These are phyloP conservation scores for Dryococelus australis DNA, from an alignment of 2,888 invertebrate genomes.

Conservation along the genomic window DNA sequence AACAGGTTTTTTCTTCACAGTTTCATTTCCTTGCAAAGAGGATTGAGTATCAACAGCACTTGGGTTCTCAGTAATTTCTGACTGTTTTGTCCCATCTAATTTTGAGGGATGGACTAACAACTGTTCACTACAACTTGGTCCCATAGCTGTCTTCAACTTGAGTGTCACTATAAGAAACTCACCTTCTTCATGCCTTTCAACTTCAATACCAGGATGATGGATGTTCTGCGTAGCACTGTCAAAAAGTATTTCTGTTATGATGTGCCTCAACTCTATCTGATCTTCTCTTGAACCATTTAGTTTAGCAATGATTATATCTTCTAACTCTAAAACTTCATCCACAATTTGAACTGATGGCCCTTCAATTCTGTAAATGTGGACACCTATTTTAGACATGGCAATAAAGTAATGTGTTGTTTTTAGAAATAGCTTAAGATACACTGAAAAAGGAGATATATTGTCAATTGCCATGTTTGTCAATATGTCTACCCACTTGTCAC, in stretches of 20 bases:
- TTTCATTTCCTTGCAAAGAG: neutral
- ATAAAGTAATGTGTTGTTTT: neutral
- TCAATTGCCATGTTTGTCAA: neutral
- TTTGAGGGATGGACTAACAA: neutral
- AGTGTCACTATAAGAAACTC: neutral
- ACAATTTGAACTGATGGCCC: neutral
- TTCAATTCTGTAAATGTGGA: neutral
- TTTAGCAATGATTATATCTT: neutral
- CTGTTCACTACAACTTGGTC: neutral
- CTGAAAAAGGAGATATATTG: neutral
- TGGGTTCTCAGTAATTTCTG: neutral
- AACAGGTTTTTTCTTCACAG: neutral
- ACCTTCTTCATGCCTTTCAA: neutral
- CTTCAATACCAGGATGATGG: neutral
- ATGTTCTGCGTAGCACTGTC: constrained; percentile 3
- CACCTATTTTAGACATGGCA: neutral
- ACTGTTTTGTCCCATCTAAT: neutral
- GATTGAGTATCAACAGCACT: neutral
- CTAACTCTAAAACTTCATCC: neutral
- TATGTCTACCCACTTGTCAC: neutral
- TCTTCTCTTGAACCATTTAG: neutral
- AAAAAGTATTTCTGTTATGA: neutral
- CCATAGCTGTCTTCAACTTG: neutral
- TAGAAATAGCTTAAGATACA: neutral
- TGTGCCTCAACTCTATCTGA: neutral